phyloP scores from a whole-genome alignment of 2,113 vertebrate genomes.

The Noctilio leporinus region DNA sequence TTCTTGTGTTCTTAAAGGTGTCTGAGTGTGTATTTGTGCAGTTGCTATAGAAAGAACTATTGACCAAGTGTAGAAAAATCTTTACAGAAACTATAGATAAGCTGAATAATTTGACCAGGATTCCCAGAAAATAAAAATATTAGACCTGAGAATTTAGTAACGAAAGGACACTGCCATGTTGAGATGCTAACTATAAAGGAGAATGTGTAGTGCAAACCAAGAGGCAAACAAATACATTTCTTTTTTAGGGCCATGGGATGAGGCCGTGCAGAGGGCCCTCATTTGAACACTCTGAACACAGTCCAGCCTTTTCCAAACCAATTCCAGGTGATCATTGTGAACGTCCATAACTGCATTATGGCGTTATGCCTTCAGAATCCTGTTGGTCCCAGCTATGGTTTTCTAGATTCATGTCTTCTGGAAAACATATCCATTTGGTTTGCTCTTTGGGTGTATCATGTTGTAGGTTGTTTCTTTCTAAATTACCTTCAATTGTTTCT shows the following conservation, averaged over 20 bases:
- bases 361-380: neutral
- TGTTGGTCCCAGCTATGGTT: neutral
- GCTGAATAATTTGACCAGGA: neutral
- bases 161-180: neutral
- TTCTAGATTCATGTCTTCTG: neutral
- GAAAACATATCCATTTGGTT: neutral
- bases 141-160: neutral
- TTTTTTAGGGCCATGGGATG: neutral
- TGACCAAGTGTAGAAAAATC: neutral
- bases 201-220: neutral
- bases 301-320: neutral
- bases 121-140: neutral
- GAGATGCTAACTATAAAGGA: constrained; percentile 5
- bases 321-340: neutral
- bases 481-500: neutral
- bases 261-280: neutral
- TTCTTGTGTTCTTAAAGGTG: neutral
- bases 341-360: neutral
- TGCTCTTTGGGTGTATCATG: neutral
- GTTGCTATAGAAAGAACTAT: neutral
- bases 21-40: neutral
- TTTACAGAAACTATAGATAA: neutral
- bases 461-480: neutral
- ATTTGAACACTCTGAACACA: neutral
- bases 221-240: constrained; percentile 2